phyloP scores from a whole-genome alignment of 2,888 invertebrate genomes.

The Phytoseiulus persimilis region DNA sequence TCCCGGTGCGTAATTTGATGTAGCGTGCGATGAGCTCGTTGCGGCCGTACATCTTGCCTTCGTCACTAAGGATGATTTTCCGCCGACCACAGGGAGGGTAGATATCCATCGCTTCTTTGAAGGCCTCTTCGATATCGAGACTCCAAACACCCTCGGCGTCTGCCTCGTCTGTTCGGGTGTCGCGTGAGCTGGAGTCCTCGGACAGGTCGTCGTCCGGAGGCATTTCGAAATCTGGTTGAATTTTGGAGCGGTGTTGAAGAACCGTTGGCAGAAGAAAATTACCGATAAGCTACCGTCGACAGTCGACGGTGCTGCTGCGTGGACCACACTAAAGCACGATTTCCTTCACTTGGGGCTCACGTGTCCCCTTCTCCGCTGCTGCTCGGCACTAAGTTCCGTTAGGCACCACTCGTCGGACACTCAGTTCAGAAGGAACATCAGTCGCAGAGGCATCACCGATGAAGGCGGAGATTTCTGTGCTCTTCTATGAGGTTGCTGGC shows the following conservation, averaged over 20 bases:
- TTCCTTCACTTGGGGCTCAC: not conserved
- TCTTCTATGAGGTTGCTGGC: not conserved
- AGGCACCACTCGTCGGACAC: not conserved
- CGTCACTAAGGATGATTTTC: slow-evolving; percentile 98
- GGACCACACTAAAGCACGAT: too few relatives aligned
- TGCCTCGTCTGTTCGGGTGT: slow-evolving; percentile 60
- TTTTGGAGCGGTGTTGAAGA: not conserved
- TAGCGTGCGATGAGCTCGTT: slow-evolving; percentile 99
- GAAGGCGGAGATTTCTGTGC: not conserved
- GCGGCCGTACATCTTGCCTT: slow-evolving; percentile 99
- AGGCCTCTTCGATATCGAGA: slow-evolving; percentile 99
- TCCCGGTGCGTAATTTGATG: slow-evolving; percentile 97
- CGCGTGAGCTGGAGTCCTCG: slow-evolving; percentile 42
- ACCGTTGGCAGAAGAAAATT: not conserved
- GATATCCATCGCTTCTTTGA: slow-evolving; percentile 98
- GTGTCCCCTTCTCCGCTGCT: not conserved
- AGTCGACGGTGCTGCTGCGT: not conserved
- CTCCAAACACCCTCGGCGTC: slow-evolving; percentile 99
- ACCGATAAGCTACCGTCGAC: not conserved
- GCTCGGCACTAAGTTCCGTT: not conserved
- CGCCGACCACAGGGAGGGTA: slow-evolving; percentile 98
- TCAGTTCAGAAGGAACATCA: not conserved
- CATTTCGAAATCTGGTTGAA: slow-evolving; percentile 57
- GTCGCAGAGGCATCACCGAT: not conserved
- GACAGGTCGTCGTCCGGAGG: slow-evolving; percentile 73